Percentiles rank a stretch among this genome's conserved stretches.
These are phyloP conservation scores for Lutjanus erythropterus DNA, from an alignment of 2,113 vertebrate species.

Conservation along the genomic window DNA sequence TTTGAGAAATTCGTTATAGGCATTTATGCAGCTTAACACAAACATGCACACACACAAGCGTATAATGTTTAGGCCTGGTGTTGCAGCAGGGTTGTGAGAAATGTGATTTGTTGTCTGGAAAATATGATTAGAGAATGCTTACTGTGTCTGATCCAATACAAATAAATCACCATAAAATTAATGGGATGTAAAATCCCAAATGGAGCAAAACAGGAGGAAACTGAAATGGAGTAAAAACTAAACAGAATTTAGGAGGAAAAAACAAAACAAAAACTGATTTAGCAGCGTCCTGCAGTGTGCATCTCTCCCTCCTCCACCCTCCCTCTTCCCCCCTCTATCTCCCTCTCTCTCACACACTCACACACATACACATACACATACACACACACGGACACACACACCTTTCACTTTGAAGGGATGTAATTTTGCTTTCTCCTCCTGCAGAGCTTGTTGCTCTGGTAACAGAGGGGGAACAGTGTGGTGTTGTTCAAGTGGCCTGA, in stretches of 20 bases:
- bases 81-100: slow-evolving; percentile 8
- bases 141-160: slow-evolving; percentile 19
- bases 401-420: slow-evolving; percentile 64
- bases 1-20: slow-evolving; percentile 37
- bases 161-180: slow-evolving; percentile 42
- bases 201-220: slow-evolving; percentile 13
- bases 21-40: slow-evolving; percentile 28
- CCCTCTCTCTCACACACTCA: slow-evolving; percentile 11
- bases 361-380: slow-evolving; percentile 20
- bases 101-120: slow-evolving; percentile 37
- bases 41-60: slow-evolving; percentile 25
- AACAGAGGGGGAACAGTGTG: slow-evolving; percentile 68
- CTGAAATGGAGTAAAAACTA: slow-evolving; percentile 12
- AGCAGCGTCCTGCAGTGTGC: slow-evolving; percentile 7
- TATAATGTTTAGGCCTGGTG: slow-evolving; percentile 7
- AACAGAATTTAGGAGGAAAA: background rate
- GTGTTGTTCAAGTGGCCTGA: slow-evolving; percentile 72
- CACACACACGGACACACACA: slow-evolving; percentile 47
- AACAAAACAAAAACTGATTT: slow-evolving; percentile 8
- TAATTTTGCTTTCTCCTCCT: slow-evolving; percentile 70
- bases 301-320: background rate
- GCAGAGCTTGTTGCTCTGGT: slow-evolving; percentile 75
- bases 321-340: slow-evolving; percentile 21
- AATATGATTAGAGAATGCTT: slow-evolving; percentile 32
- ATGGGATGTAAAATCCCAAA: slow-evolving; percentile 35